Percentiles rank a stretch among this genome's conserved stretches.
Evolutionary conservation across 2,888 invertebrate genomes (phyloP).

Genomic region (Portevinia maculata): DNA sequence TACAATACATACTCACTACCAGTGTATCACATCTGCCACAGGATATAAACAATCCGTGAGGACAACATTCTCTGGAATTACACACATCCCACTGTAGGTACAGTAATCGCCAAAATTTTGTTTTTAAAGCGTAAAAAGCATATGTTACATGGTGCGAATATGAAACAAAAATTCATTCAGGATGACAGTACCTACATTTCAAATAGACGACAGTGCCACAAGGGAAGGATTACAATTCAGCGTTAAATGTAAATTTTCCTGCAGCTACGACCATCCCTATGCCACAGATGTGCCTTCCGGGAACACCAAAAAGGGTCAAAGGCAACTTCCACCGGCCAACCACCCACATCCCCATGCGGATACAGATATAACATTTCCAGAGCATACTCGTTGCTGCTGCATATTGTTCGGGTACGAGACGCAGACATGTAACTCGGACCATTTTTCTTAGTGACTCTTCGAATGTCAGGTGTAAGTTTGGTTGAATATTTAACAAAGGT

Average conservation of each 20-base stretch:
- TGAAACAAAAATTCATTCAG: slow-evolving; percentile 5
- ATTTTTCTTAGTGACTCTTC: slow-evolving; percentile 57
- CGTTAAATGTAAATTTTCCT: slow-evolving; percentile 50
- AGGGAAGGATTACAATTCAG: slow-evolving; percentile 31
- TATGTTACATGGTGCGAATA: slow-evolving; percentile 41
- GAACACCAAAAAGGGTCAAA: slow-evolving; percentile 37
- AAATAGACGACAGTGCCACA: neutral
- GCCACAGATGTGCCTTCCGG: slow-evolving; percentile 39
- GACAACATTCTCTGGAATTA: slow-evolving; percentile 7
- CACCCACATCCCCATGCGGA: neutral
- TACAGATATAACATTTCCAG: neutral
- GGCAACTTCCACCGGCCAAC: slow-evolving; percentile 12
- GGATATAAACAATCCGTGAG: slow-evolving; percentile 20
- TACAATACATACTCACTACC: too few species aligned
- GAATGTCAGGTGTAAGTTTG: slow-evolving; percentile 55
- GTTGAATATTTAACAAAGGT: slow-evolving; percentile 43
- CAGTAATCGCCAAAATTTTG: neutral
- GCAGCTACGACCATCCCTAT: slow-evolving; percentile 43
- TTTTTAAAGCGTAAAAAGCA: slow-evolving; percentile 31
- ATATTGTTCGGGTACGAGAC: slow-evolving; percentile 12
- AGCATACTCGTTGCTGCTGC: neutral
- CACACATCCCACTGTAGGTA: neutral
- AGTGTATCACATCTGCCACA: slow-evolving; percentile 8
- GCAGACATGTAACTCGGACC: slow-evolving; percentile 26
- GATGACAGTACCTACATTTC: neutral